Percentiles rank a stretch among this genome's conserved stretches.
phyloP scores from a whole-genome alignment of 1,140 invertebrate genomes.

The Saccostrea echinata region DNA sequence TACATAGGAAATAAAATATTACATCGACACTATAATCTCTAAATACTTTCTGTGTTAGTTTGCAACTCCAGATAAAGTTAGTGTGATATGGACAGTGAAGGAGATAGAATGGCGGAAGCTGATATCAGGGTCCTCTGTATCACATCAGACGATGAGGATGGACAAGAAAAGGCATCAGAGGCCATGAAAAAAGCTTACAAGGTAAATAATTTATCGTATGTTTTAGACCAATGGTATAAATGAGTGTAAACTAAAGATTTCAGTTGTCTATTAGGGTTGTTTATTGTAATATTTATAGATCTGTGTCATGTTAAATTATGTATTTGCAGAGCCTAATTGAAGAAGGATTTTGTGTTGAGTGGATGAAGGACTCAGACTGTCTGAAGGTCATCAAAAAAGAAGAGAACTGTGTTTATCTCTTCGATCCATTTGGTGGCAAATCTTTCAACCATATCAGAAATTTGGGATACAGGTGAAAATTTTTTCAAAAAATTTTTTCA shows the following conservation, averaged over 20 bases:
- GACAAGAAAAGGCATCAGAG: constrained; percentile 4
- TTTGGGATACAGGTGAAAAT: constrained; percentile 68
- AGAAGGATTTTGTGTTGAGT: constrained; percentile 80
- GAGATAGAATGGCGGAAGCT: background rate
- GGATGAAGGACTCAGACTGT: constrained; percentile 82
- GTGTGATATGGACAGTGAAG: background rate
- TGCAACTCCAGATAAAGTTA: background rate
- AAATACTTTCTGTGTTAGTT: background rate
- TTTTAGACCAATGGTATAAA: background rate
- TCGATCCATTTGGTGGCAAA: constrained; percentile 87
- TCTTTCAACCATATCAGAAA: constrained; percentile 84
- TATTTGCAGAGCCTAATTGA: constrained; percentile 81
- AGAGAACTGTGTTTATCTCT: constrained; percentile 86
- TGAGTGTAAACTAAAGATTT: background rate
- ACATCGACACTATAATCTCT: too few species aligned
- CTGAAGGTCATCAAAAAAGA: constrained; percentile 82
- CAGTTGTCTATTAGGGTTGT: background rate
- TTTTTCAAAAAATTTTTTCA: too few species aligned
- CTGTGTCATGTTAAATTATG: background rate
- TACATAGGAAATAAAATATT: too few species aligned
- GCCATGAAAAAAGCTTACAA: constrained; percentile 9
- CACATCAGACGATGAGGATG: background rate
- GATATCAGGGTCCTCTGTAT: constrained; percentile 1
- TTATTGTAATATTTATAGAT: background rate
- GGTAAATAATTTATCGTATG: background rate